Evolutionary conservation across 2,888 invertebrate genomes (phyloP), one percentile per base, ranked within the genome.

Genomic region (Ptilodon capucinus): DNA sequence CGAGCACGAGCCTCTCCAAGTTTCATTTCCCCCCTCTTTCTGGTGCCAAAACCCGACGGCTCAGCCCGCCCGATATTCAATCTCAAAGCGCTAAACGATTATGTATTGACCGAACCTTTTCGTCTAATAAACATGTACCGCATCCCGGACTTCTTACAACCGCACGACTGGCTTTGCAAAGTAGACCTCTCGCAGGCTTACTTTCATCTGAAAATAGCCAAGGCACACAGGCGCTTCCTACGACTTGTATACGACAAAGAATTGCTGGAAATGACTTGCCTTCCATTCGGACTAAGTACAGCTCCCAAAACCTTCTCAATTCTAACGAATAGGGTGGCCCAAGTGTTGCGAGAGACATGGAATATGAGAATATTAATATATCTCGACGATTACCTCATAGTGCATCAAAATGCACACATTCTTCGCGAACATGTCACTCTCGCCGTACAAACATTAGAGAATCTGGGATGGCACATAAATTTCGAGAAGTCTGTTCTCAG

Each of bases 261-360:
- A 28, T 9, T 51, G 11, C 11, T 47, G 7, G 28, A 44, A 17
- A 48, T 71, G 67, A 74, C 60, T 0, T 71, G 67, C 9, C 53
- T 74, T 0, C 70, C 68, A 0, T 70, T 70, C 34, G 70, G 72
- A 0, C 44, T 70, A 6, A 55, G 54, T n/a, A 54, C 57, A n/a
- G 68, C 65, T 1, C 71, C 63, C 6, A 64, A 60, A 40, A 46
- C 30, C 3, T 69, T 49, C 6, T 36, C 46, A 1, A 2, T 18
- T 4, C 11, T 42, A 9, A 45, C 42, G 14, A 49, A 49, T 8
- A 42, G 32, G 41, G 18, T 44, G 2, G 38, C 48, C 14, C 30
- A 41, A n/a, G 28, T 11, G 17, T 16, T 48, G 7, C 19, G 48
- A 14, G 9, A 41, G 4, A 18, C 36, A 6, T 13, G 17, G 34